These are phyloP conservation scores for Periophthalmus magnuspinnatus DNA, from an alignment of 2,797 vertebrate genomes.

Conservation along the genomic window DNA sequence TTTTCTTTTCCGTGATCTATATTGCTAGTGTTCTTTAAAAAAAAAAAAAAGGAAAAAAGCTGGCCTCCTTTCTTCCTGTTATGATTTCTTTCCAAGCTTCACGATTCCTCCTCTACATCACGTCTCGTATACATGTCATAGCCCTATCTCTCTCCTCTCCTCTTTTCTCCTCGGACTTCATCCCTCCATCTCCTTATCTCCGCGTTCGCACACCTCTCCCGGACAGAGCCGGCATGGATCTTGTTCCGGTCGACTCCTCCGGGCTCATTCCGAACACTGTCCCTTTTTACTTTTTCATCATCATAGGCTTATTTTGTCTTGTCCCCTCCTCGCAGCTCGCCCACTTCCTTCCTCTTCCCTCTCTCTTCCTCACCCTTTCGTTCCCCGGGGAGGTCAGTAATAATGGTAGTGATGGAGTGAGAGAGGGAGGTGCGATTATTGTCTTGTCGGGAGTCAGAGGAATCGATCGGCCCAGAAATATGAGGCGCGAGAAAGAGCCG, in stretches of 20 bases:
- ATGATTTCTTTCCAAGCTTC: constrained; percentile 30
- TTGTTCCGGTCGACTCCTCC: constrained; percentile 41
- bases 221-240: constrained; percentile 18
- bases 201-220: constrained; percentile 19
- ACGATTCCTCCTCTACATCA: constrained; percentile 34
- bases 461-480: constrained; percentile 97
- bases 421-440: constrained; percentile 90
- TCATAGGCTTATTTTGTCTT: constrained; percentile 67
- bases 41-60: neutral
- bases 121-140: constrained; percentile 27
- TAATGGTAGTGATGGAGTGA: constrained; percentile 94
- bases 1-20: constrained; percentile 53
- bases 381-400: constrained; percentile 90
- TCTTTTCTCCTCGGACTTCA: constrained; percentile 36
- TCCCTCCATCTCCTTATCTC: constrained; percentile 55
- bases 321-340: constrained; percentile 54
- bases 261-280: constrained; percentile 48
- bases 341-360: constrained; percentile 53
- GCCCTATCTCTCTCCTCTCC: constrained; percentile 31
- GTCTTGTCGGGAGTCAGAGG: constrained; percentile 98
- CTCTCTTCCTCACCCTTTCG: constrained; percentile 63
- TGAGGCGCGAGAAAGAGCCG: constrained; percentile 91
- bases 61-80: constrained; percentile 35
- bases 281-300: constrained; percentile 64
- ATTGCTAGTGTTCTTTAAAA: constrained; percentile 15